Percentiles rank a stretch among this genome's conserved stretches.
phyloP scores from a whole-genome alignment of 2,888 invertebrate genomes.

The Lordiphosa andalusiaca region DNA sequence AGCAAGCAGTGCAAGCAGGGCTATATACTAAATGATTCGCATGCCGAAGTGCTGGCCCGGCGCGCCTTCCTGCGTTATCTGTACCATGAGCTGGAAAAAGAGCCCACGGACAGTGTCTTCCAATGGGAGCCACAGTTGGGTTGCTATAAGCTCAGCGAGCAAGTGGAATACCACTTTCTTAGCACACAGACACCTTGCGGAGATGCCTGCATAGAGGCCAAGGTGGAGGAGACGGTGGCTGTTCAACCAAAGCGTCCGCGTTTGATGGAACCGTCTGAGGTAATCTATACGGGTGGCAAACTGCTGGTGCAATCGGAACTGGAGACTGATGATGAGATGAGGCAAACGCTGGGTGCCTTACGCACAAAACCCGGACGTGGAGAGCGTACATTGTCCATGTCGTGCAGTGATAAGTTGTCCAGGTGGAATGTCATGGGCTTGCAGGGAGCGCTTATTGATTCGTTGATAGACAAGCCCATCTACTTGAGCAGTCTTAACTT shows the following conservation, averaged over 20 bases:
- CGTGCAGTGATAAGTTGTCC: conserved; percentile 96
- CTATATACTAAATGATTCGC: conserved; percentile 91
- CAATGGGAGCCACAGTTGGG: conserved; percentile 59
- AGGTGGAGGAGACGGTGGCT: neutral
- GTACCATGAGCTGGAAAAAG: conserved; percentile 83
- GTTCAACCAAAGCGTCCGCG: conserved; percentile 40
- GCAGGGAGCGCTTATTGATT: conserved; percentile 89
- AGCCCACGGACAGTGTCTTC: conserved; percentile 66
- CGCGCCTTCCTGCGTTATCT: conserved; percentile 90
- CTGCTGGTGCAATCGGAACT: conserved; percentile 81
- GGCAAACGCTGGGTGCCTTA: conserved; percentile 86
- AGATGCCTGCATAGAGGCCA: conserved; percentile 90
- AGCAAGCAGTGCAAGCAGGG: conserved; percentile 86
- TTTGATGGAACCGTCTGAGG: conserved; percentile 13
- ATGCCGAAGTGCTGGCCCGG: conserved; percentile 93
- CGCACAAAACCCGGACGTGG: conserved; percentile 96
- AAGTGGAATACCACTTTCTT: conserved; percentile 89
- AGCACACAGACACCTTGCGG: conserved; percentile 95
- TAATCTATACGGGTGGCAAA: conserved; percentile 91
- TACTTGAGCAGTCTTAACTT: conserved; percentile 87
- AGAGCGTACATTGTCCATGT: conserved; percentile 91
- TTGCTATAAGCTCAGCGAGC: conserved; percentile 82
- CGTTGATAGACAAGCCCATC: conserved; percentile 85
- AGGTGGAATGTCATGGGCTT: conserved; percentile 93
- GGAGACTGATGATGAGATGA: conserved; percentile 78